phyloP scores from a whole-genome alignment of 1,140 invertebrate species.

The Carcinoscorpius rotundicauda region DNA sequence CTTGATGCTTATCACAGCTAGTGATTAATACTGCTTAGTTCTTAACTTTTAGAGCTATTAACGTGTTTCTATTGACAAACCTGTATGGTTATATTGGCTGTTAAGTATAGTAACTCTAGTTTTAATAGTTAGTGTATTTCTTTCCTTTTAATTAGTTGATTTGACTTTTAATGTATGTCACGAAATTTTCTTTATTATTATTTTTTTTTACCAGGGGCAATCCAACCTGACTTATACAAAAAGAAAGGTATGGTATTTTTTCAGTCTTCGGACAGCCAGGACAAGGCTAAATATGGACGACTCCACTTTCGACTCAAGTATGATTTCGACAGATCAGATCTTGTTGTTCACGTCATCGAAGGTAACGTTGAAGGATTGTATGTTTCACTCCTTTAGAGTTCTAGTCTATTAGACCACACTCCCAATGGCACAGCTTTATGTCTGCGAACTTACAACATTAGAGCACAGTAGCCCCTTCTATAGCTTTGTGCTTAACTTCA shows the following conservation, averaged over 20 bases:
- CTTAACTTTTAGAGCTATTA: slow-evolving; percentile 8
- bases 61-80: slow-evolving; percentile 10
- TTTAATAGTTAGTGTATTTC: slow-evolving; percentile 55
- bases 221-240: slow-evolving; percentile 69
- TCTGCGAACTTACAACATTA: too few relatives aligned
- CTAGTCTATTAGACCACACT: too few relatives aligned
- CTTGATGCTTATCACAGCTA: too few relatives aligned
- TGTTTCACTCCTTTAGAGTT: neutral
- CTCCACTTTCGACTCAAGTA: slow-evolving; percentile 72
- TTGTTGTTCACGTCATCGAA: slow-evolving; percentile 77
- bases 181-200: too few relatives aligned
- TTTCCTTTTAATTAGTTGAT: slow-evolving; percentile 82
- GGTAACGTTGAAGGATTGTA: slow-evolving; percentile 38
- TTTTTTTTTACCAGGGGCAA: slow-evolving; percentile 43
- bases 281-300: slow-evolving; percentile 44
- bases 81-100: slow-evolving; percentile 1
- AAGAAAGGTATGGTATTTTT: slow-evolving; percentile 33
- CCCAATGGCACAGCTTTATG: too few relatives aligned
- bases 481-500: too few relatives aligned
- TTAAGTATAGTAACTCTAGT: neutral
- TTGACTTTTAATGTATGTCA: slow-evolving; percentile 28
- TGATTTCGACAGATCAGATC: slow-evolving; percentile 74
- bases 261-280: slow-evolving; percentile 33
- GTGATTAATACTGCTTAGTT: too few relatives aligned
- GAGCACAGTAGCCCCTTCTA: too few relatives aligned